Evolutionary conservation across 2,888 invertebrate genomes (phyloP).

Genomic region (Dasysyrphus albostriatus): DNA sequence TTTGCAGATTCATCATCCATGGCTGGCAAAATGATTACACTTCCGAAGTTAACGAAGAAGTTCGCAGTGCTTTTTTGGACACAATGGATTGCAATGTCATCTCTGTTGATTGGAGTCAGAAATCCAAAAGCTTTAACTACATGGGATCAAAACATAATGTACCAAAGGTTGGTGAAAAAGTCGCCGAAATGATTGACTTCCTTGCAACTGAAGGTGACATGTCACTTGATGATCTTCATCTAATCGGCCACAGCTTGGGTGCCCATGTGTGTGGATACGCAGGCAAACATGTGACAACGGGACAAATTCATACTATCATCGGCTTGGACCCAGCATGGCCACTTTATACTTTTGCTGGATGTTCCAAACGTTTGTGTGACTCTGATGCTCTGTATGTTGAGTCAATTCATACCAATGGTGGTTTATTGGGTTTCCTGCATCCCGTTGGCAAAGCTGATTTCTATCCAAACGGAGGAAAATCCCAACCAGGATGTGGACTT

Average conservation of each 20-base stretch:
- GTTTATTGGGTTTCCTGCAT: conserved; percentile 80
- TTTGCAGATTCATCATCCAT: conserved; percentile 82
- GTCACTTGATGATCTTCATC: conserved; percentile 84
- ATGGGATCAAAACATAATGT: conserved; percentile 60
- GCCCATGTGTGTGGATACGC: conserved; percentile 85
- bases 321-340: conserved; percentile 83
- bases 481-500: conserved; percentile 85
- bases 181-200: conserved; percentile 80
- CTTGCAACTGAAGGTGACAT: conserved; percentile 85
- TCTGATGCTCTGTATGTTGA: conserved; percentile 82
- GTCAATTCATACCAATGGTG: conserved; percentile 81
- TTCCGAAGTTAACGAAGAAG: conserved; percentile 77
- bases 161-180: conserved; percentile 78
- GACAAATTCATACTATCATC: conserved; percentile 86
- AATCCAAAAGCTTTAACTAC: background rate
- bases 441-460: conserved; percentile 84
- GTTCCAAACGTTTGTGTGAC: conserved; percentile 78
- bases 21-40: conserved; percentile 85
- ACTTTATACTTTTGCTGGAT: conserved; percentile 78
- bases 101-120: conserved; percentile 85
- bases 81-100: conserved; percentile 85
- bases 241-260: conserved; percentile 86
- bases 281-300: conserved; percentile 85
- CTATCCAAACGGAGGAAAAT: conserved; percentile 85
- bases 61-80: conserved; percentile 84